A percentile compares a stretch with the other conserved stretches of the same genome.
phyloP scores from a whole-genome alignment of 2,888 invertebrate species.

The Nasonovia ribisnigri region DNA sequence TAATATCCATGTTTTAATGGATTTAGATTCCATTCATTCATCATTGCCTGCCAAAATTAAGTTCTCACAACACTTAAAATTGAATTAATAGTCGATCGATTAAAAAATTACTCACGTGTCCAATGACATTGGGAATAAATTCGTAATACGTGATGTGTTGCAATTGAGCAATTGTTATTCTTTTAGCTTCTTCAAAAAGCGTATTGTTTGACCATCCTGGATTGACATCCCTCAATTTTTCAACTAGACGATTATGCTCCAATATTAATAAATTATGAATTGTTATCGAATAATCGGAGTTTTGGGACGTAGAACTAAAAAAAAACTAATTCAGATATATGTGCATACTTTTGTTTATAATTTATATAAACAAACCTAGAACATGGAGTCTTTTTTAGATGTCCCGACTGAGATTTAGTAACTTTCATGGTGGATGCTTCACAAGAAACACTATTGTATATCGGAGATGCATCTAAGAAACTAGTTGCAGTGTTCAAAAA shows the following conservation, averaged over 20 bases:
- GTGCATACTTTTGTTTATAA: neutral
- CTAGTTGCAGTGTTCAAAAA: conserved; percentile 89
- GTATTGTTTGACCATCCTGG: conserved; percentile 85
- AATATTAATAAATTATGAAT: conserved; percentile 71
- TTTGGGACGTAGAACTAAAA: neutral
- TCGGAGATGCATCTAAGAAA: conserved; percentile 85
- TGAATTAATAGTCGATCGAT: conserved; percentile 14
- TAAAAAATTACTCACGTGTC: conserved; percentile 76
- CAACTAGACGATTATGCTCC: conserved; percentile 86
- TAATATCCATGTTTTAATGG: conserved; percentile 80
- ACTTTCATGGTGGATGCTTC: neutral
- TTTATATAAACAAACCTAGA: conserved; percentile 22
- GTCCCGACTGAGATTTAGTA: neutral
- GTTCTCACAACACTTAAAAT: conserved; percentile 39
- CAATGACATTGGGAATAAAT: conserved; percentile 89
- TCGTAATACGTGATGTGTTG: conserved; percentile 93
- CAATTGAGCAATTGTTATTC: conserved; percentile 87
- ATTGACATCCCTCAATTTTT: conserved; percentile 78
- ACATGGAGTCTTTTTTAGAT: conserved; percentile 36
- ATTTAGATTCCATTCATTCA: conserved; percentile 77
- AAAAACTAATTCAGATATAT: conserved; percentile 6
- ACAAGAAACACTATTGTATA: conserved; percentile 76
- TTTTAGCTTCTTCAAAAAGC: conserved; percentile 78
- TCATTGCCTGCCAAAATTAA: conserved; percentile 69
- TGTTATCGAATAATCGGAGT: conserved; percentile 39